Percentiles rank a stretch among this genome's conserved stretches.
These are phyloP conservation scores for Eupithecia subumbrata DNA, from an alignment of 2,888 invertebrate genomes.

Conservation along the genomic window DNA sequence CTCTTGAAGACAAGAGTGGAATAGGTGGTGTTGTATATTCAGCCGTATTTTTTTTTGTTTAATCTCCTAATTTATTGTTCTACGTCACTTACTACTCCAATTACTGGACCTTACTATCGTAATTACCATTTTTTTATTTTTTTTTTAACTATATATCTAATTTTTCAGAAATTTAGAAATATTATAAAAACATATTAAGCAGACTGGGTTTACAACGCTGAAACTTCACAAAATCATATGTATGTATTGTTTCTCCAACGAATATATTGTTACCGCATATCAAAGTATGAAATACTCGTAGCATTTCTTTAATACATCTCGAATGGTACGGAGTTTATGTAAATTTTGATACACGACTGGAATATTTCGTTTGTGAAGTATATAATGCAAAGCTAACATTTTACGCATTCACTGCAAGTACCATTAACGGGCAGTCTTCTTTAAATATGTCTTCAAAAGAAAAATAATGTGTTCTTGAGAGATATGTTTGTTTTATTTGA, in stretches of 20 bases:
- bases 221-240: neutral
- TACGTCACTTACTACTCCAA: neutral
- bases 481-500: neutral
- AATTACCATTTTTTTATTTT: no score
- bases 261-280: constrained; percentile 66
- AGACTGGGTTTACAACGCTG: neutral
- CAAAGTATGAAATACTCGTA: constrained; percentile 73
- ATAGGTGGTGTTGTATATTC: no score
- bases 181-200: neutral
- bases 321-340: constrained; percentile 77
- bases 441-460: constrained; percentile 49
- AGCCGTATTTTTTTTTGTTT: no score
- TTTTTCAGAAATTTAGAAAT: no score
- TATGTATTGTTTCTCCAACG: constrained; percentile 18
- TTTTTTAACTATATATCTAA: no score
- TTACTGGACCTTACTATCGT: neutral
- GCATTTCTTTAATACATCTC: constrained; percentile 76
- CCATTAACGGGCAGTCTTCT: constrained; percentile 61
- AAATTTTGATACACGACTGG: constrained; percentile 74
- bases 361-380: constrained; percentile 70
- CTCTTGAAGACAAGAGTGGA: neutral
- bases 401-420: constrained; percentile 66
- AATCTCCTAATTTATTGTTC: no score
- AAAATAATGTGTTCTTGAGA: constrained; percentile 48
- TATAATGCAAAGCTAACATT: constrained; percentile 62